phyloP scores from a whole-genome alignment of 2,888 invertebrate genomes.

The Cordilura impudica region DNA sequence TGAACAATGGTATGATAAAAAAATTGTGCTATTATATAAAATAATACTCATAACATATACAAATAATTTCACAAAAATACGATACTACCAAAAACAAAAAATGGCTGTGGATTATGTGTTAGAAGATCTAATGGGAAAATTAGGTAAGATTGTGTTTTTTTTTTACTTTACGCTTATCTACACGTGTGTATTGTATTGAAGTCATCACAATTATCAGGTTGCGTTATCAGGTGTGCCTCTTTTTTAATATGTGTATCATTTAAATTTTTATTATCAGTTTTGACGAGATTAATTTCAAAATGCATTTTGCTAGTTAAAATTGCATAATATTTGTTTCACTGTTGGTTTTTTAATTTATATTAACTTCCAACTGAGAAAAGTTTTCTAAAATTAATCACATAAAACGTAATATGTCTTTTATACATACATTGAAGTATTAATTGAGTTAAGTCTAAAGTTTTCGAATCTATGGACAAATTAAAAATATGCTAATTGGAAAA shows the following conservation, averaged over 20 bases:
- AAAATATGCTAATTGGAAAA: background rate
- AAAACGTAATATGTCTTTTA: background rate
- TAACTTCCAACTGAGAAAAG: too few relatives aligned
- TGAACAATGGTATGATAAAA: background rate
- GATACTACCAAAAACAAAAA: slow-evolving; percentile 16
- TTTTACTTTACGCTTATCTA: background rate
- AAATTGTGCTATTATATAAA: background rate
- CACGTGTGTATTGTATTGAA: background rate
- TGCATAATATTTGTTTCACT: background rate
- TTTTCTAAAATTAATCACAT: background rate
- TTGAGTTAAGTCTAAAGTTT: background rate
- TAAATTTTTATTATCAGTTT: background rate
- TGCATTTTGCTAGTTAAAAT: background rate
- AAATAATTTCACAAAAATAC: slow-evolving; percentile 11
- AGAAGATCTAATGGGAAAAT: slow-evolving; percentile 83
- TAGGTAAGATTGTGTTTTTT: slow-evolving; percentile 79
- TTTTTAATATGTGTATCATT: background rate
- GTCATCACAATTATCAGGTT: slow-evolving; percentile 6
- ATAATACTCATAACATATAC: slow-evolving; percentile 2
- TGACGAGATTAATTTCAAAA: background rate
- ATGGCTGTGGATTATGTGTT: slow-evolving; percentile 83
- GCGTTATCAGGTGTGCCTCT: slow-evolving; percentile 21
- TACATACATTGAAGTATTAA: background rate
- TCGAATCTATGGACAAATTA: background rate
- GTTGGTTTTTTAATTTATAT: background rate